These are phyloP conservation scores for Scaptomyza parva DNA, from an alignment of 2,888 invertebrate species.

Conservation along the genomic window DNA sequence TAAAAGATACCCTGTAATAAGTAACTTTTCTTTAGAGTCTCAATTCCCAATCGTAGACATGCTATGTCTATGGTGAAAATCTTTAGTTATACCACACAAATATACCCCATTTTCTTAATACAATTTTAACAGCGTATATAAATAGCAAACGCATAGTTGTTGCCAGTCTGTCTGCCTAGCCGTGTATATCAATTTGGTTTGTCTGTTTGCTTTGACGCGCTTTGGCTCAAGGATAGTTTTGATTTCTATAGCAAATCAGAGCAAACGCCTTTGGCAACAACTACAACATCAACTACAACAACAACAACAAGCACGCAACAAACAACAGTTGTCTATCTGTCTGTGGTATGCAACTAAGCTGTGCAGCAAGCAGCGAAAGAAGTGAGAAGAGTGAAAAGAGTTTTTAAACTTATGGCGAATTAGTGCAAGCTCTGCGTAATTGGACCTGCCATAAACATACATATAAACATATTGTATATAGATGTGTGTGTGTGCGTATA, in stretches of 20 bases:
- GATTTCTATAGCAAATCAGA: conserved; percentile 66
- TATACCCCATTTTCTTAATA: background rate
- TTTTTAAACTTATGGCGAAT: conserved; percentile 73
- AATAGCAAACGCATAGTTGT: conserved; percentile 8
- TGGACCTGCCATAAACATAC: conserved; percentile 39
- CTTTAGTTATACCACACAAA: background rate
- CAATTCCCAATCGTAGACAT: background rate
- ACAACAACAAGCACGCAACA: conserved; percentile 61
- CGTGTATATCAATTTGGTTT: background rate
- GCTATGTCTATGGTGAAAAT: too few relatives aligned
- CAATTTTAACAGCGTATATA: background rate
- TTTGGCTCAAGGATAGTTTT: conserved; percentile 61
- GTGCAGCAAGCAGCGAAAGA: conserved; percentile 9
- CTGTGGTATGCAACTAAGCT: conserved; percentile 50
- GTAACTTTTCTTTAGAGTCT: background rate
- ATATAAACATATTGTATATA: background rate
- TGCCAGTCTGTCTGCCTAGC: background rate
- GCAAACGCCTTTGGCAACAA: conserved; percentile 43
- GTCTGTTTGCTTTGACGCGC: conserved; percentile 16
- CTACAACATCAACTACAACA: conserved; percentile 4
- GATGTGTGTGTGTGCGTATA: background rate
- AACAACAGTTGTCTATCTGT: conserved; percentile 50
- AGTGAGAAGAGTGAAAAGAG: conserved; percentile 59
- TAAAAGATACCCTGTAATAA: conserved; percentile 12
- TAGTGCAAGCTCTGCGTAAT: conserved; percentile 73